phyloP scores from a whole-genome alignment of 2,113 vertebrate species.

The Prunella himalayana region DNA sequence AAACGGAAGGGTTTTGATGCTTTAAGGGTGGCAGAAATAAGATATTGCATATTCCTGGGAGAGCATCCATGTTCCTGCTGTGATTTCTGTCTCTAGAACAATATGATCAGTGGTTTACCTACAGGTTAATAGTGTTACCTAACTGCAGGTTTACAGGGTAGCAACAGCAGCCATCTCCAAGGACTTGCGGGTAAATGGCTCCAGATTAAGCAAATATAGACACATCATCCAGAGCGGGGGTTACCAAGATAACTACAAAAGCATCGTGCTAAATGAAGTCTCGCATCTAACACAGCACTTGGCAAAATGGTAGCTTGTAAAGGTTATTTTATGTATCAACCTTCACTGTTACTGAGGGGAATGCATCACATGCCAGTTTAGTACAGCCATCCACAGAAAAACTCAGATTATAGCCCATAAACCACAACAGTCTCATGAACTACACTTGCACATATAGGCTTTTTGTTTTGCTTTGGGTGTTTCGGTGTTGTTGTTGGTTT shows the following conservation, averaged over 20 bases:
- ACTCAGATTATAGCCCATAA: neutral
- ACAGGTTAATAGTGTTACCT: fast-evolving
- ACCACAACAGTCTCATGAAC: neutral
- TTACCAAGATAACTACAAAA: neutral
- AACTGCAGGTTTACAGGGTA: neutral
- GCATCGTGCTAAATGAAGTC: neutral
- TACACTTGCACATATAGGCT: too few species aligned
- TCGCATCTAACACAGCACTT: neutral
- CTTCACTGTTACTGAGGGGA: fast-evolving
- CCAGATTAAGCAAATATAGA: neutral
- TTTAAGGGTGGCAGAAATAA: neutral
- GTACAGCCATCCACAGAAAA: neutral
- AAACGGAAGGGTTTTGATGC: fast-evolving
- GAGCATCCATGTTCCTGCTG: fast-evolving
- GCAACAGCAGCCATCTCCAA: neutral
- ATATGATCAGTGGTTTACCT: fast-evolving
- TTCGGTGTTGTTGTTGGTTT: neutral
- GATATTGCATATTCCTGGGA: fast-evolving
- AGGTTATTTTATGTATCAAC: neutral
- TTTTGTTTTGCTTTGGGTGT: too few species aligned
- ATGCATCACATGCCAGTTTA: neutral
- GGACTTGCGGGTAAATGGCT: neutral
- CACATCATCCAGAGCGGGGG: neutral
- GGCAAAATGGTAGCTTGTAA: fast-evolving
- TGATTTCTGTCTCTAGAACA: neutral